Conservation (phyloP, 2,797 vertebrate genomes). For the Hylomyscus alleni region DNA sequence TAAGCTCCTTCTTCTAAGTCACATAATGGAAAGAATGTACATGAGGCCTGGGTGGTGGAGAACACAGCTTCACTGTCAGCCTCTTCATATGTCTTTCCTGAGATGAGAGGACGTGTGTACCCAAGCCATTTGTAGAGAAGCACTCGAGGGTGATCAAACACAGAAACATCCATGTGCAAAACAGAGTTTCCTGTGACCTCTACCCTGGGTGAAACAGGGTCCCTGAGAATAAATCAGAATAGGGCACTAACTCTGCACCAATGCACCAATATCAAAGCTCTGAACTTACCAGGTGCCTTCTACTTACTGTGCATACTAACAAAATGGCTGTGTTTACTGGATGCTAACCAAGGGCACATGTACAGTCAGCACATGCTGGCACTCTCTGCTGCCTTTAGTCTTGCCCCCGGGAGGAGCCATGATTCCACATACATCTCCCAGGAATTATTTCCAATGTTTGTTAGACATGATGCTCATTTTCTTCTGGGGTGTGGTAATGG, state of each 20-base stretch:
- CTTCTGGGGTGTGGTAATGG: background rate
- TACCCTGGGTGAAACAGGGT: no score
- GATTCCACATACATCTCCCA: background rate
- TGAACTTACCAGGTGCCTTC: background rate
- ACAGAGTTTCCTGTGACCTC: background rate
- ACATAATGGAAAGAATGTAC: background rate
- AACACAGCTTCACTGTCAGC: no score
- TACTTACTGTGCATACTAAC: background rate
- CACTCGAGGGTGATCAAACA: background rate
- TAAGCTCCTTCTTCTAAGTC: background rate
- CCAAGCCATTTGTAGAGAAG: background rate
- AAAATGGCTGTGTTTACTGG: background rate
- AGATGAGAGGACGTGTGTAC: background rate
- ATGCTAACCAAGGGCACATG: background rate
- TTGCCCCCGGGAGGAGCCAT: background rate
- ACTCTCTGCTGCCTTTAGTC: background rate
- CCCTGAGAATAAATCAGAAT: background rate
- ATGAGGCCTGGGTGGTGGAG: fast-evolving
- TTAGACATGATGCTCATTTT: background rate
- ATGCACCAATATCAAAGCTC: background rate
- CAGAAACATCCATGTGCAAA: background rate
- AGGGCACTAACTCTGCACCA: fast-evolving
- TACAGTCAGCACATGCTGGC: fast-evolving
- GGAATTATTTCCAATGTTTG: background rate
- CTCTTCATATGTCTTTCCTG: background rate